A percentile compares a stretch with the other conserved stretches of the same genome.
These are phyloP conservation scores for Crossoptilon crossoptilon DNA, from an alignment of 2,797 vertebrate genomes.

Conservation along the genomic window DNA sequence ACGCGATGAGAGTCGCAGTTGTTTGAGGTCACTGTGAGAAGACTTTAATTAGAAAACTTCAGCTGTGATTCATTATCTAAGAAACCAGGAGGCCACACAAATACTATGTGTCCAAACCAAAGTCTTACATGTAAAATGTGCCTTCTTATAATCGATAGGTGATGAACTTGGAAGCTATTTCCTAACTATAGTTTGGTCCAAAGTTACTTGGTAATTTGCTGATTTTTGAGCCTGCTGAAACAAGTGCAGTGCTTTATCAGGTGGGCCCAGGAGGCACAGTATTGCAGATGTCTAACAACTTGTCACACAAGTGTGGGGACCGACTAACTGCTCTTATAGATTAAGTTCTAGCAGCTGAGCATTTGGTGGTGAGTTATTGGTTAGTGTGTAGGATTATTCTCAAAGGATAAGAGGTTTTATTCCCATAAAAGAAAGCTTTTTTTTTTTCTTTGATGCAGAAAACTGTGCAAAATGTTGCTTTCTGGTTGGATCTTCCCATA, in stretches of 20 bases:
- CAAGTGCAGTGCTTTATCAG: background rate
- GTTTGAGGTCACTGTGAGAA: background rate
- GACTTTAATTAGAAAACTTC: background rate
- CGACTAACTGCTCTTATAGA: background rate
- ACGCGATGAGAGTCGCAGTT: background rate
- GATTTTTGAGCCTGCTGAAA: conserved; percentile 32
- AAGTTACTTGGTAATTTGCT: conserved; percentile 8
- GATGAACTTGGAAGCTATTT: background rate
- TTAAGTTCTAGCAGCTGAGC: background rate
- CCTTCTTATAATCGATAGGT: background rate
- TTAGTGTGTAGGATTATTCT: background rate
- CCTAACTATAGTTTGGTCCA: background rate
- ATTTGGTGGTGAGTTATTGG: background rate
- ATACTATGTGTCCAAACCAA: background rate
- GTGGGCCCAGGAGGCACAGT: background rate
- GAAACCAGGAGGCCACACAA: background rate
- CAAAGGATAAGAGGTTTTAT: background rate
- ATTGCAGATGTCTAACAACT: background rate
- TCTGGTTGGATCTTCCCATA: background rate
- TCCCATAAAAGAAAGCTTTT: background rate
- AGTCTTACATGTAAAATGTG: background rate
- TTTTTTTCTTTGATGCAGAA: background rate
- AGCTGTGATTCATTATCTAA: background rate
- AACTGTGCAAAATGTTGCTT: background rate
- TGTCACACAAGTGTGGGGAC: background rate